A percentile compares a stretch with the other conserved stretches of the same genome.
Evolutionary conservation across 2,797 vertebrate genomes (phyloP).

Genomic region (Coilia nasus): DNA sequence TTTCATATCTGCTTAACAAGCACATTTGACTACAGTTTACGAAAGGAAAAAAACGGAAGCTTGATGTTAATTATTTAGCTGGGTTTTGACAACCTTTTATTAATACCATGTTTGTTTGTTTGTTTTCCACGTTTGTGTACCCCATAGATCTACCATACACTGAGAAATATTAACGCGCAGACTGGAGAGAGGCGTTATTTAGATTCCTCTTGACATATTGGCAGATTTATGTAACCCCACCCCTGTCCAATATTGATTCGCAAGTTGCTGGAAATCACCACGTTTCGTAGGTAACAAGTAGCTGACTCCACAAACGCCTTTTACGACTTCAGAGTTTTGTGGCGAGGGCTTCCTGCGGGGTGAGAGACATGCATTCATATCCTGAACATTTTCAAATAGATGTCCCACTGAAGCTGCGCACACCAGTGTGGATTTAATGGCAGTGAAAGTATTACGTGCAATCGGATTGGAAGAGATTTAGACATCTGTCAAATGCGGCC

Average conservation of each 20-base stretch:
- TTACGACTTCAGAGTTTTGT: conserved; percentile 21
- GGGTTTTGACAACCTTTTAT: not conserved
- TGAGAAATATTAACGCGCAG: conserved; percentile 59
- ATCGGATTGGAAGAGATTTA: conserved; percentile 70
- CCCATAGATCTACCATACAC: conserved; percentile 73
- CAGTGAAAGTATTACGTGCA: conserved; percentile 74
- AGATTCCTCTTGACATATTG: conserved; percentile 79
- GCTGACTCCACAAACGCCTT: conserved; percentile 37
- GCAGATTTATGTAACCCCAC: conserved; percentile 78
- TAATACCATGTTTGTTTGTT: not conserved
- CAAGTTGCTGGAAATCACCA: conserved; percentile 72
- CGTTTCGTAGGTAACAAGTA: conserved; percentile 59
- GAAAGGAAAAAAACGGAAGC: not conserved
- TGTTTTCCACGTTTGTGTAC: not conserved
- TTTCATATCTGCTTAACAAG: not conserved
- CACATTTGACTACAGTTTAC: not conserved
- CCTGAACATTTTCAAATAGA: not conserved
- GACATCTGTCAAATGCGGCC: conserved; percentile 83
- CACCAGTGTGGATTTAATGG: conserved; percentile 69
- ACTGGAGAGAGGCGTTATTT: conserved; percentile 79
- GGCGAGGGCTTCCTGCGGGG: conserved; percentile 17
- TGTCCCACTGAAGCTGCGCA: not conserved
- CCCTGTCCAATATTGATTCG: conserved; percentile 68
- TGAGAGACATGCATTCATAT: conserved; percentile 3
- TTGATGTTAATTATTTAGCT: not conserved